These are phyloP conservation scores for Spea hammondii DNA, from an alignment of 2,797 vertebrate species.

Conservation along the genomic window DNA sequence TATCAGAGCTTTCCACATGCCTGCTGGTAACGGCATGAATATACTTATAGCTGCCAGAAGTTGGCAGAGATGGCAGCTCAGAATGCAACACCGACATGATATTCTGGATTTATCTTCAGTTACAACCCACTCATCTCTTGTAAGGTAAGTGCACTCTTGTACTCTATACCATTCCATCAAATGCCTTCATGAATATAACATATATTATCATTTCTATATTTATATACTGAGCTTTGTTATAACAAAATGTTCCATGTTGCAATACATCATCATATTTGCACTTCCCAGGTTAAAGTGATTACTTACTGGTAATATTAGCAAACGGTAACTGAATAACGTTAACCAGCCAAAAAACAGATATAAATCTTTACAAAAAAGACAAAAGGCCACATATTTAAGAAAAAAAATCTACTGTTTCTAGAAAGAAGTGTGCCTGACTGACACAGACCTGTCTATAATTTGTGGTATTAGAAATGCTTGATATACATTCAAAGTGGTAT, in stretches of 20 bases:
- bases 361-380: too few species aligned
- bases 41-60: neutral
- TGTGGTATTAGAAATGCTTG: too few species aligned
- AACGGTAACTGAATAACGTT: neutral
- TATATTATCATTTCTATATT: neutral
- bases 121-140: neutral
- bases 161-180: too few species aligned
- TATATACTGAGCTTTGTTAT: neutral
- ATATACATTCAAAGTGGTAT: too few species aligned
- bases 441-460: too few species aligned
- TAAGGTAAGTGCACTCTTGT: neutral
- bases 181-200: neutral
- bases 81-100: neutral
- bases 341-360: too few species aligned
- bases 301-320: neutral
- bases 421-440: too few species aligned
- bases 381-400: too few species aligned
- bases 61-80: neutral
- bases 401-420: too few species aligned
- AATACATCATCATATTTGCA: neutral
- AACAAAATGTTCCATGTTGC: neutral
- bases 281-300: neutral
- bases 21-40: neutral
- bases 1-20: conserved; percentile 5
- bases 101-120: neutral